These are phyloP conservation scores for Galeruca laticollis DNA, from an alignment of 2,888 invertebrate genomes.

Conservation along the genomic window DNA sequence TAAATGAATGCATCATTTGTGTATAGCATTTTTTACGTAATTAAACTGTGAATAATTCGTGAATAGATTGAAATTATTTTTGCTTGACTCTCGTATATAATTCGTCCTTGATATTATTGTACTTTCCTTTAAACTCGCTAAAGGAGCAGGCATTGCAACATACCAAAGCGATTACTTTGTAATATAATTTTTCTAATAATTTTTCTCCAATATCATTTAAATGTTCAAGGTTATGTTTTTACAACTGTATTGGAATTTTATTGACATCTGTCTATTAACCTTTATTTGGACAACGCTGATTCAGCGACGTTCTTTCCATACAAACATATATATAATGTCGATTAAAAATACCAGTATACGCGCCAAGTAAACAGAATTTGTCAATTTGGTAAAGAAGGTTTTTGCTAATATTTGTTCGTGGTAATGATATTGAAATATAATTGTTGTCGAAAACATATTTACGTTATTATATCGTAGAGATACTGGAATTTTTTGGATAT, in stretches of 20 bases:
- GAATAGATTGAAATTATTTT: not conserved
- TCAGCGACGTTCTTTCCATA: constrained; percentile 4
- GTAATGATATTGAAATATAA: too few relatives aligned
- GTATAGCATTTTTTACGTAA: too few relatives aligned
- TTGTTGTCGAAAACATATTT: too few relatives aligned
- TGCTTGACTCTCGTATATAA: not conserved
- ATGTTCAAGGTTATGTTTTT: constrained; percentile 11
- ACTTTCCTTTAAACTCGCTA: constrained; percentile 10
- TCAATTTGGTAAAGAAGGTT: not conserved
- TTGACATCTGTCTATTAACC: constrained; percentile 17
- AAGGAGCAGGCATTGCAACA: constrained; percentile 3
- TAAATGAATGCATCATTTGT: too few relatives aligned
- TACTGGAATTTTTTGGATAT: too few relatives aligned
- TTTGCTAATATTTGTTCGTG: not conserved
- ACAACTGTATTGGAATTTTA: constrained; percentile 10
- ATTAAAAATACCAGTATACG: not conserved
- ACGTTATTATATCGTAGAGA: too few relatives aligned
- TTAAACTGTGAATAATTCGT: too few relatives aligned
- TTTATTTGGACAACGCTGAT: not conserved
- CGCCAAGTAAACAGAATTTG: not conserved
- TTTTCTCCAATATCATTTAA: constrained; percentile 4
- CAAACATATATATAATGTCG: not conserved
- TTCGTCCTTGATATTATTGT: constrained; percentile 7
- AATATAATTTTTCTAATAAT: constrained; percentile 6
- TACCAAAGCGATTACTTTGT: not conserved